Base-by-base conservation (phyloP, 2,797 vertebrate genomes). In the Helostoma temminkii region DNA sequence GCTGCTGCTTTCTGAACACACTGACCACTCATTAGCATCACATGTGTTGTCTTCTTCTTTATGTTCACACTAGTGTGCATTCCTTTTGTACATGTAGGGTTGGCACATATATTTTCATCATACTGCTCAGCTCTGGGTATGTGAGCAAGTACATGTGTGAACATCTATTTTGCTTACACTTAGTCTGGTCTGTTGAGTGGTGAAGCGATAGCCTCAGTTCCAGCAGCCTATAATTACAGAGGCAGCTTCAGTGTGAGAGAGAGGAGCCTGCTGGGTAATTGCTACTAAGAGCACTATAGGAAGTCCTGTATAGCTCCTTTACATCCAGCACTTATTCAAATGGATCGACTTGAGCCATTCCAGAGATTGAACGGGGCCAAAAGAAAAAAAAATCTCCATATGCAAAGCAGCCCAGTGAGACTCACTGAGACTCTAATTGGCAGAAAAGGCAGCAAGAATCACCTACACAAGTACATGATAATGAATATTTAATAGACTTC, bases 201-300 rank as follows among this genome's bases (percentile, higher is more conserved):
- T 14, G 46, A 67, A 58, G 74, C 68, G 74, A 66, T 61, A 81
- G 73, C 64, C 48, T 66, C 64, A 65, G 49, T 54, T 73, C 49
- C 62, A 63, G 78, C 68, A 88, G 74, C 49, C 83, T 86, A 66
- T 92, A 93, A 92, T 93, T 93, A 92, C 76, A 79, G 69, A 83
- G 61, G 71, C 79, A 84, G 79, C 74, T 80, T 83, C 74, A 67
- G 79, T 68, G 81, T 80, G 81, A 88, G 80, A 76, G 85, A 67
- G 69, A 54, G 74, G 60, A 83, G 78, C 81, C 77, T 81, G 88
- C 80, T 78, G 87, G 80, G 82, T 92, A 90, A 92, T 92, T 91
- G 89, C 76, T 61, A 70, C 74, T 79, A 81, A 88, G 81, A 84
- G 84, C 76, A 78, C 25, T 43, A 72, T 76, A 88, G 81, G 88